Evolutionary conservation across 2,797 vertebrate species (phyloP).

Genomic region (Gymnothorax reevesii): DNA sequence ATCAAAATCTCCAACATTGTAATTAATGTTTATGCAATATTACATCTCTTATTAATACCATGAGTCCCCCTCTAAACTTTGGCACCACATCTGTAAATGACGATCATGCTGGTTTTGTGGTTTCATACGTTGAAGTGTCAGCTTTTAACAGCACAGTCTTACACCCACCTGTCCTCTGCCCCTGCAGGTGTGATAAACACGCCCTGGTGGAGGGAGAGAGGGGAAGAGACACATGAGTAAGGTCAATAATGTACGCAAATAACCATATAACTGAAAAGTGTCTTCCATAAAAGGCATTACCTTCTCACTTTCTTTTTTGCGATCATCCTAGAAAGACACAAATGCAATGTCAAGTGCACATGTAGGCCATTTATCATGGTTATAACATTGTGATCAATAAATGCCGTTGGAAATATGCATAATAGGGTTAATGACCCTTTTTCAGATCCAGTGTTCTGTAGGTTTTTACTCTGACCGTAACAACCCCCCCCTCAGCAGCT

Average conservation of each 20-base stretch:
- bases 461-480: too few species aligned
- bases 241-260: background rate
- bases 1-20: background rate
- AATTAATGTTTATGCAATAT: background rate
- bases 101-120: background rate
- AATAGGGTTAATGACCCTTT: too few species aligned
- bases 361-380: background rate
- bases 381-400: too few species aligned
- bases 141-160: background rate
- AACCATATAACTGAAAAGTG: background rate
- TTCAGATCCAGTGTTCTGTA: too few species aligned
- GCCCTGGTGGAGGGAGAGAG: slow-evolving; percentile 20
- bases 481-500: too few species aligned
- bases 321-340: slow-evolving; percentile 69
- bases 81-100: background rate
- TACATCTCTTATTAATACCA: background rate
- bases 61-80: background rate
- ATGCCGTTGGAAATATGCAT: too few species aligned
- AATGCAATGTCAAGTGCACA: slow-evolving; percentile 8
- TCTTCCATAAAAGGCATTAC: slow-evolving; percentile 51
- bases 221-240: background rate
- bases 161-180: slow-evolving; percentile 21
- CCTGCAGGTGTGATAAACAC: slow-evolving; percentile 30
- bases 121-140: background rate
- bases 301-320: slow-evolving; percentile 57